These are phyloP conservation scores for Anisognathus igniventris DNA, from an alignment of 2,797 vertebrate species.

Conservation along the genomic window DNA sequence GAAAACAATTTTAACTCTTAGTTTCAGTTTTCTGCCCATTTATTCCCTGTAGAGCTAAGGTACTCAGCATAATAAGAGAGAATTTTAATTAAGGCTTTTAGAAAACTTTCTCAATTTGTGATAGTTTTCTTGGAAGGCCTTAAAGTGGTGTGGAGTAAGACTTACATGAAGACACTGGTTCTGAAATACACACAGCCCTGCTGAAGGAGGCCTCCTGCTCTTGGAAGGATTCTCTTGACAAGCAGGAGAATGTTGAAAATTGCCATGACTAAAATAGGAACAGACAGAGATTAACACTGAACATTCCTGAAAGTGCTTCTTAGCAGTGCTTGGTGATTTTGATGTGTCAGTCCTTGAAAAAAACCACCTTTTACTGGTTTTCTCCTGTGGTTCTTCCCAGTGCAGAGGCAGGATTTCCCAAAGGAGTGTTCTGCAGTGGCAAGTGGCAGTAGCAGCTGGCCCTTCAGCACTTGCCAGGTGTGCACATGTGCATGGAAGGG, in stretches of 20 bases:
- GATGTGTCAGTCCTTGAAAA: background rate
- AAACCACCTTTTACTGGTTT: background rate
- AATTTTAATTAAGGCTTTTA: background rate
- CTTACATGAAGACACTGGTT: rapidly evolving
- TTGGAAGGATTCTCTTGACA: background rate
- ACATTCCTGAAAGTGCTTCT: background rate
- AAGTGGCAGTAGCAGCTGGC: background rate
- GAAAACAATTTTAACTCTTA: background rate
- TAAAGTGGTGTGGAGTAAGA: rapidly evolving
- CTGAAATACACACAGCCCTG: rapidly evolving
- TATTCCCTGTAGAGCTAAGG: background rate
- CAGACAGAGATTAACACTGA: rapidly evolving
- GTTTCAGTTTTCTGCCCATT: rapidly evolving
- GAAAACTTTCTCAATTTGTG: background rate
- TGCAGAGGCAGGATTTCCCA: background rate
- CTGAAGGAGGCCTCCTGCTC: background rate
- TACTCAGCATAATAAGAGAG: background rate
- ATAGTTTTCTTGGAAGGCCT: background rate
- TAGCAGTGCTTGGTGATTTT: background rate
- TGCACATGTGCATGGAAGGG: rapidly evolving
- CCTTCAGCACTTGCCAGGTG: background rate
- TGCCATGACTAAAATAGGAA: background rate
- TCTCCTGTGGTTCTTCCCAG: background rate
- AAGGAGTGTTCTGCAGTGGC: background rate
- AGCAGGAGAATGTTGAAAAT: background rate